Conservation (phyloP, 2,888 invertebrate genomes). For the Caenorhabditis sp. region DNA sequence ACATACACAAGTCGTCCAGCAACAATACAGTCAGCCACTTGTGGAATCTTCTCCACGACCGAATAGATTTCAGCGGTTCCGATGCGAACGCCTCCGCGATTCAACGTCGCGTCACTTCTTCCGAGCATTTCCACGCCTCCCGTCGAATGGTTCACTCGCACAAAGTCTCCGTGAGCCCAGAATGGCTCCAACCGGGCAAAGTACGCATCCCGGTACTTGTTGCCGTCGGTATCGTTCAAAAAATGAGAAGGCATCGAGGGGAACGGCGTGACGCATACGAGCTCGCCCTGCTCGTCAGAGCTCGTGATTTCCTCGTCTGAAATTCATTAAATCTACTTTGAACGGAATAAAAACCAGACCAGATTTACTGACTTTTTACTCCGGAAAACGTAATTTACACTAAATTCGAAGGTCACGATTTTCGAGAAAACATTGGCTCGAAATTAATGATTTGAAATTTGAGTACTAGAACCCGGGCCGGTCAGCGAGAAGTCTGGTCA, state of each 20-base stretch:
- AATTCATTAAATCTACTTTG: too few species aligned
- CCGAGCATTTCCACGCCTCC: constrained; percentile 83
- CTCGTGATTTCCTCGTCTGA: constrained; percentile 79
- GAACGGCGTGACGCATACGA: constrained; percentile 82
- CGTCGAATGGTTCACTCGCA: constrained; percentile 81
- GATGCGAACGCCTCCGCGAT: constrained; percentile 83
- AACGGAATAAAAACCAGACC: too few species aligned
- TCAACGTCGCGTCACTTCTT: constrained; percentile 82
- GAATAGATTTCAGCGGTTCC: constrained; percentile 83
- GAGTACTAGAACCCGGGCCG: too few species aligned
- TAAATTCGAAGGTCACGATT: too few species aligned
- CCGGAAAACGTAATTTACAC: too few species aligned
- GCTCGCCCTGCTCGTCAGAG: constrained; percentile 81
- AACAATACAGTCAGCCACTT: constrained; percentile 82
- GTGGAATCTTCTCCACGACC: constrained; percentile 82
- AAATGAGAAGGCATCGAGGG: constrained; percentile 83
- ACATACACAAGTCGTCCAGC: constrained; percentile 81
- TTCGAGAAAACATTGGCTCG: too few species aligned
- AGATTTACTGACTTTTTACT: too few species aligned
- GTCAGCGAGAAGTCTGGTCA: too few species aligned
- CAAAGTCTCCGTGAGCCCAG: constrained; percentile 83
- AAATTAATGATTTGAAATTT: too few species aligned
- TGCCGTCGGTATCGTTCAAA: constrained; percentile 80
- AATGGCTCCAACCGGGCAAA: constrained; percentile 79
- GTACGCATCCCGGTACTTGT: constrained; percentile 66